Evolutionary conservation across 2,113 vertebrate genomes (phyloP), one percentile per base, ranked within the genome.

Genomic region (Equus quagga): DNA sequence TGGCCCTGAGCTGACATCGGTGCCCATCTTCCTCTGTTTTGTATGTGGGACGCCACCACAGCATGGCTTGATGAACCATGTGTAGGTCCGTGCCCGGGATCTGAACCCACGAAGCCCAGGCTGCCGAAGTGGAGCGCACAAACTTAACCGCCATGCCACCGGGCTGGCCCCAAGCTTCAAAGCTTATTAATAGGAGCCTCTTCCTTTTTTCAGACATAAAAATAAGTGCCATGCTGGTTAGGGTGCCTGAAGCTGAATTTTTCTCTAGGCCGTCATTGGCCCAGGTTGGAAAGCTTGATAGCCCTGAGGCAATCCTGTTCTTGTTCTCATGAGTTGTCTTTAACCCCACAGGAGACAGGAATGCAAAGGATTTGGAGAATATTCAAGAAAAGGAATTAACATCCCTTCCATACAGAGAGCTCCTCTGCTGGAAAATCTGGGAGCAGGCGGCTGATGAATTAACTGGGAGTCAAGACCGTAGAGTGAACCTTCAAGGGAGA

Each of bases 301-400:
- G 67, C 70, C 44, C 72, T 79, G 64, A 69, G 6, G 44, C 76
- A 33, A 1, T 56, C 26, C 44, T 89, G 60, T 73, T 64, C 58
- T 54, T 54, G 9, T 62, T 83, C 93, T 94, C 72, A 91, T 51
- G 54, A 86, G 78, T 54, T 86, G 33, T 70, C 81, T 91, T 79
- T 79, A 36, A 91, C 62, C 81, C 31, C 54, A 3, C 33, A 95
- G 94, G 89, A 91, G 54, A 85, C 81, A 79, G 44, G 72, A 62
- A 72, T n/a, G 64, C 12, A 85, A 56, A 85, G 26, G 81, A 79
- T 31, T 44, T 64, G 89, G 81, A 62, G 14, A 62, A 51, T 72
- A 33, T 62, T 86, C 72, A 51, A 86, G 73, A 62, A 86, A 62
- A 54, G 62, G 81, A 79, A 72, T 18, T 64, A 51, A 91, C 49